Percentiles rank a stretch among this genome's conserved stretches.
Evolutionary conservation across 2,888 invertebrate genomes (phyloP).

Genomic region (Drosophila subsilvestris): DNA sequence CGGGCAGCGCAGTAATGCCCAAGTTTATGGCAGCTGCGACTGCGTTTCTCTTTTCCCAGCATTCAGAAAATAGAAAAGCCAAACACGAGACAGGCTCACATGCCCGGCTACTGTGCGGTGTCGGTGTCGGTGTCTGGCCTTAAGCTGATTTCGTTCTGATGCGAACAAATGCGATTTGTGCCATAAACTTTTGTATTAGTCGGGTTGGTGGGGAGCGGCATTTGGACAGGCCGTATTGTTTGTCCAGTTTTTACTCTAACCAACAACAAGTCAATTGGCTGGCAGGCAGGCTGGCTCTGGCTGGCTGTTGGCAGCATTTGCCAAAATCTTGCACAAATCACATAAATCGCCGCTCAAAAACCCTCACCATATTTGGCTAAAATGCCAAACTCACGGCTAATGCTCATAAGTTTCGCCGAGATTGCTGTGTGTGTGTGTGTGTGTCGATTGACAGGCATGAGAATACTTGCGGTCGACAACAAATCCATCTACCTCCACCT

Average conservation of each 20-base stretch:
- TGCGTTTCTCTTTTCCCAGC: constrained; percentile 48
- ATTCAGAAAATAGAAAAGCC: constrained; percentile 68
- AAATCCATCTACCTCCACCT: constrained; percentile 32
- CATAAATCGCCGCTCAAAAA: constrained; percentile 72
- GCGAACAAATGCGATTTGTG: constrained; percentile 72
- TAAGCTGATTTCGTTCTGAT: constrained; percentile 78
- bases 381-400: constrained; percentile 75
- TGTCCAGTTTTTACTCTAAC: constrained; percentile 40
- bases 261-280: constrained; percentile 50
- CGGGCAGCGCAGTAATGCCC: constrained; percentile 55
- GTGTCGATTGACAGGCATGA: constrained; percentile 70
- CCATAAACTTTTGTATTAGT: constrained; percentile 77
- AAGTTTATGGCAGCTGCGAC: constrained; percentile 67
- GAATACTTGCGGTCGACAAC: constrained; percentile 66
- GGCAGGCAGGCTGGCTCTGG: constrained; percentile 26
- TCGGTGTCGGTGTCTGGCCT: constrained; percentile 26
- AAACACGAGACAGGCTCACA: constrained; percentile 7
- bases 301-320: constrained; percentile 57
- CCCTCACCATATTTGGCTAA: constrained; percentile 73
- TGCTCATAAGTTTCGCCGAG: constrained; percentile 68
- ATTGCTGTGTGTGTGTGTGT: constrained; percentile 10
- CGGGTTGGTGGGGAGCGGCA: constrained; percentile 13
- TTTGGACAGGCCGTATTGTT: constrained; percentile 3
- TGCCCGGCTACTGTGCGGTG: constrained; percentile 59
- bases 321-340: constrained; percentile 76